These are phyloP conservation scores for Chaunax sp. DNA, from an alignment of 2,797 vertebrate species.

Conservation along the genomic window DNA sequence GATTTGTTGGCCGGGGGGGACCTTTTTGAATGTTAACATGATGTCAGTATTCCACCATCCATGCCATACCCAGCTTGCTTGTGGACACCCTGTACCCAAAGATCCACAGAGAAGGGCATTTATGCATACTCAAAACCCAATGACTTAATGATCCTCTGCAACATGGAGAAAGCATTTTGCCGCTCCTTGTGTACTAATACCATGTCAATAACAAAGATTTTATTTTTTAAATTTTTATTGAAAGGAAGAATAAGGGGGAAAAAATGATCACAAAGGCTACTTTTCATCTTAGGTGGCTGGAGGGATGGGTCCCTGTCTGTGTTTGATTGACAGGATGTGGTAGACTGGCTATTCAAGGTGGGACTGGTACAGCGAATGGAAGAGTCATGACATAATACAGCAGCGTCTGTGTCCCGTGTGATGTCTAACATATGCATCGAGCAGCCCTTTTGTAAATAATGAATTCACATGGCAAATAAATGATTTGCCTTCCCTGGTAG, in stretches of 20 bases:
- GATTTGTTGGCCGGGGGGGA: conserved; percentile 53
- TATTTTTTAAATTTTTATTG: too few species aligned
- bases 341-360: neutral
- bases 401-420: too few species aligned
- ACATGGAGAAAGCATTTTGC: too few species aligned
- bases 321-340: conserved; percentile 3
- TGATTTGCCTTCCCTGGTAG: too few species aligned
- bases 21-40: conserved; percentile 25
- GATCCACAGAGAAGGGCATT: conserved; percentile 41
- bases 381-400: too few species aligned
- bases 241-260: neutral
- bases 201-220: neutral
- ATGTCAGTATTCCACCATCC: conserved; percentile 42
- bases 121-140: conserved; percentile 5
- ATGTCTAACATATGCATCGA: too few species aligned
- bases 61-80: conserved; percentile 33
- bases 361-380: too few species aligned
- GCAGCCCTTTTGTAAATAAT: too few species aligned
- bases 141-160: conserved; percentile 7
- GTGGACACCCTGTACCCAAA: conserved; percentile 54
- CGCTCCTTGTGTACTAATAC: neutral
- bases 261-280: too few species aligned
- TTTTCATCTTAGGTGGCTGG: too few species aligned
- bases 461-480: too few species aligned
- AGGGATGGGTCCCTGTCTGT: neutral